Evolutionary conservation across 2,888 invertebrate genomes (phyloP).

Genomic region (Polydrusus tereticollis): DNA sequence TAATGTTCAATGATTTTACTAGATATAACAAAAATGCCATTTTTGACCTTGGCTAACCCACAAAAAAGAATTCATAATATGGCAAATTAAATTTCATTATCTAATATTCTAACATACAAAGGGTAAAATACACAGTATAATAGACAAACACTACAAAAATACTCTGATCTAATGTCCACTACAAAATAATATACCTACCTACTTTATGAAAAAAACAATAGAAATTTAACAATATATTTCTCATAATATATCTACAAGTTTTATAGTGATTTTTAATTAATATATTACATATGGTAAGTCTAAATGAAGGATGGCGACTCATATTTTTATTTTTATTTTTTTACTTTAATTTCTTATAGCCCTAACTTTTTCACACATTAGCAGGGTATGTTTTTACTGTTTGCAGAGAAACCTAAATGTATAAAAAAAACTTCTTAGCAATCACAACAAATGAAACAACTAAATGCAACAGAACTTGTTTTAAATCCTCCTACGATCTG

Average conservation of each 20-base stretch:
- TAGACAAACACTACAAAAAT: slow-evolving; percentile 42
- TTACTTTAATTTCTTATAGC: slow-evolving; percentile 51
- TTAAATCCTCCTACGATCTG: too few species aligned
- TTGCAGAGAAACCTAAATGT: slow-evolving; percentile 8
- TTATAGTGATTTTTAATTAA: slow-evolving; percentile 63
- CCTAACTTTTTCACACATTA: slow-evolving; percentile 57
- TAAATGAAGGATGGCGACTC: slow-evolving; percentile 60
- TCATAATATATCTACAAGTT: slow-evolving; percentile 66
- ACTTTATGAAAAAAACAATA: slow-evolving; percentile 58
- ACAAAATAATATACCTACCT: slow-evolving; percentile 55
- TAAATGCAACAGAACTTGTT: too few species aligned
- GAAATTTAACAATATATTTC: slow-evolving; percentile 67
- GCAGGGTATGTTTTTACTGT: slow-evolving; percentile 47
- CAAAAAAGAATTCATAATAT: neutral
- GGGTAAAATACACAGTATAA: neutral
- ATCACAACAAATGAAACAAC: too few species aligned
- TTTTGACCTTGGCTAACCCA: neutral
- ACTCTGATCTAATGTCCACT: slow-evolving; percentile 53
- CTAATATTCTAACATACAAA: slow-evolving; percentile 1
- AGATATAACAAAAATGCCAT: neutral
- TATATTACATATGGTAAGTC: slow-evolving; percentile 63
- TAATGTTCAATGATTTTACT: neutral
- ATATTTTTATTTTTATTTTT: slow-evolving; percentile 34
- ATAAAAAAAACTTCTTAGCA: neutral
- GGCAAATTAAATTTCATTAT: neutral